Evolutionary conservation across 2,888 invertebrate genomes (phyloP).

Genomic region (Drosophila multiciliata): DNA sequence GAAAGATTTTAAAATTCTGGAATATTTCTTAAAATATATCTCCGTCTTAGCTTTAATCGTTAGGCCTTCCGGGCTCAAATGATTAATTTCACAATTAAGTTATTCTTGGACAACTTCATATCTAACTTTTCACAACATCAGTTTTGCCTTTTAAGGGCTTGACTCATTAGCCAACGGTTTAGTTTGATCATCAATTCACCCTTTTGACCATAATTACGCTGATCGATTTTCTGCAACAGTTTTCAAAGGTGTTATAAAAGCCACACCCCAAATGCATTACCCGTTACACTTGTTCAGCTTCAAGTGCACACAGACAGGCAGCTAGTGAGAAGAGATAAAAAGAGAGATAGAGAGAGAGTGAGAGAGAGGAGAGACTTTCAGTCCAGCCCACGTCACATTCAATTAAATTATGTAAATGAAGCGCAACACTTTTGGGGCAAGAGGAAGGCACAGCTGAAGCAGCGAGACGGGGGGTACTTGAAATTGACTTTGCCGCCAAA

Average conservation of each 20-base stretch:
- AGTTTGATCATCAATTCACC: not conserved
- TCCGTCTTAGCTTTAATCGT: not conserved
- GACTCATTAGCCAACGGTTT: constrained; percentile 4
- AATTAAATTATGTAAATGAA: constrained; percentile 83
- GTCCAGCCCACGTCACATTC: constrained; percentile 74
- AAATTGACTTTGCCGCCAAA: constrained; percentile 58
- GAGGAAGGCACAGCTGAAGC: constrained; percentile 17
- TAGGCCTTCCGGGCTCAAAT: not conserved
- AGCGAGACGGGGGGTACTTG: constrained; percentile 7
- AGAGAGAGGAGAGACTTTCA: not conserved
- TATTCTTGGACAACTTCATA: not conserved
- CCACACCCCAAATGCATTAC: constrained; percentile 71
- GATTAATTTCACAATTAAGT: not conserved
- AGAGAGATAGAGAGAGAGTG: not conserved
- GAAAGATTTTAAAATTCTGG: not conserved
- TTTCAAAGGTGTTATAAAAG: constrained; percentile 61
- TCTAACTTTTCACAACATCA: not conserved
- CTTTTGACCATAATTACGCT: not conserved
- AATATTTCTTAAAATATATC: not conserved
- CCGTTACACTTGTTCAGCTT: constrained; percentile 65
- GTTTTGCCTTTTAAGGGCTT: not conserved
- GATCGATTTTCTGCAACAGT: constrained; percentile 4
- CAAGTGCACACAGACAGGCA: not conserved
- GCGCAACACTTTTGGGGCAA: constrained; percentile 67
- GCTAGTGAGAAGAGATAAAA: not conserved